A percentile compares a stretch with the other conserved stretches of the same genome.
Evolutionary conservation across 2,888 invertebrate species (phyloP).

Genomic region (Amitus sp.): DNA sequence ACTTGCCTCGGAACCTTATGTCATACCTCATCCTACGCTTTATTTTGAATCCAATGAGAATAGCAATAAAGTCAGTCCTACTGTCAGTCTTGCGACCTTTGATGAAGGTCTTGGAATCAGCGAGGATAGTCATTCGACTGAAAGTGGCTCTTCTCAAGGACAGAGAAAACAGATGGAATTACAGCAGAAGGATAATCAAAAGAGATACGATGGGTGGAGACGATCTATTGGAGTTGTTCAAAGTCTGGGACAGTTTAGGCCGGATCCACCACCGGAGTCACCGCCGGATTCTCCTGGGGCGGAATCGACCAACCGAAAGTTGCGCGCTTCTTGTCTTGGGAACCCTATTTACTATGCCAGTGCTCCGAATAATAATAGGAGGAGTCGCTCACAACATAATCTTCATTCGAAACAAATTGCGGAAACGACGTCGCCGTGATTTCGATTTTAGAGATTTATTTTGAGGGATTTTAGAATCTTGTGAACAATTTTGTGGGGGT

Average conservation of each 20-base stretch:
- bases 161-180: slow-evolving; percentile 47
- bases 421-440: too few relatives aligned
- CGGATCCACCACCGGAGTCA: slow-evolving; percentile 36
- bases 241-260: slow-evolving; percentile 53
- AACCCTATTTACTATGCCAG: slow-evolving; percentile 33
- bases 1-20: too few relatives aligned
- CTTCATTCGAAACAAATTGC: too few relatives aligned
- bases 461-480: too few relatives aligned
- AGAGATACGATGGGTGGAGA: slow-evolving; percentile 52
- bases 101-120: too few relatives aligned
- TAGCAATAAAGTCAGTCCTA: too few relatives aligned
- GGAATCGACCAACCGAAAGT: slow-evolving; percentile 25
- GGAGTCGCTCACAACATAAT: slow-evolving; percentile 72
- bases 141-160: slow-evolving; percentile 60
- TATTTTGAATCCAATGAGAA: too few relatives aligned
- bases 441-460: too few relatives aligned
- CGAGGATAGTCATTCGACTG: slow-evolving; percentile 62
- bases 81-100: too few relatives aligned
- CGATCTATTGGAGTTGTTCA: slow-evolving; percentile 57
- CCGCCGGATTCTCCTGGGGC: slow-evolving; percentile 58
- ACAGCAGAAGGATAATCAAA: slow-evolving; percentile 38
- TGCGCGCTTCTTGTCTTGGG: slow-evolving; percentile 31
- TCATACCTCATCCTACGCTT: too few relatives aligned
- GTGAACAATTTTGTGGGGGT: too few relatives aligned
- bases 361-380: slow-evolving; percentile 34